Percentiles rank a stretch among this genome's conserved stretches.
phyloP scores from a whole-genome alignment of 2,113 vertebrate species.

The Aplodontia rufa region DNA sequence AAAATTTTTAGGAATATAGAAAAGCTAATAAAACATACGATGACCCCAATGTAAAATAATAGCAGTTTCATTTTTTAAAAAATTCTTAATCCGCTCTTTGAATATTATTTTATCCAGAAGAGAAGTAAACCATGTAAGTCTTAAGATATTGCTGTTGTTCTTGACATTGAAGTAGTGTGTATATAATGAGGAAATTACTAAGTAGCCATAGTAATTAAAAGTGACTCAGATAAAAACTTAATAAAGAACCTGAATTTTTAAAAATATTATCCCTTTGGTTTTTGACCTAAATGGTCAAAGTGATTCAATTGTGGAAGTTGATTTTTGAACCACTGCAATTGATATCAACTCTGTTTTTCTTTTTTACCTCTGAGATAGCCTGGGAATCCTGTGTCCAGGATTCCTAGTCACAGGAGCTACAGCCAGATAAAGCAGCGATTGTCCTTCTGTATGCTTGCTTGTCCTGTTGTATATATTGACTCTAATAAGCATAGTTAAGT shows the following conservation, averaged over 20 bases:
- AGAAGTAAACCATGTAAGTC: background rate
- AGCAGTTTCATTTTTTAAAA: background rate
- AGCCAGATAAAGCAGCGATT: background rate
- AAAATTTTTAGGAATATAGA: background rate
- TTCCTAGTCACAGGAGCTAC: accelerated
- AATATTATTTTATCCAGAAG: background rate
- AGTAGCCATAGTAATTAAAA: background rate
- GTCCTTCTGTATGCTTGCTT: background rate
- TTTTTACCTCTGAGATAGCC: background rate
- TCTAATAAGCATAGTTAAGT: background rate
- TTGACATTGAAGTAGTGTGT: background rate
- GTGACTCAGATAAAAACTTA: background rate
- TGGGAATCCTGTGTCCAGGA: background rate
- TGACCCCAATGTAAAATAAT: background rate
- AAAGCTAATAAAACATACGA: constrained; percentile 22
- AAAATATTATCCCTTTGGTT: background rate
- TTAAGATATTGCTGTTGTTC: background rate
- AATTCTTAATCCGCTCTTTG: background rate
- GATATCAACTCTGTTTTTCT: background rate
- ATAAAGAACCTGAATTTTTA: background rate
- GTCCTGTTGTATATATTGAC: background rate
- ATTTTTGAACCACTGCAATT: background rate
- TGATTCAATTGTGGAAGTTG: background rate
- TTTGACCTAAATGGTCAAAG: background rate
- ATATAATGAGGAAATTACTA: background rate